phyloP scores from a whole-genome alignment of 2,113 vertebrate genomes.

The Phyllopteryx taeniolatus region DNA sequence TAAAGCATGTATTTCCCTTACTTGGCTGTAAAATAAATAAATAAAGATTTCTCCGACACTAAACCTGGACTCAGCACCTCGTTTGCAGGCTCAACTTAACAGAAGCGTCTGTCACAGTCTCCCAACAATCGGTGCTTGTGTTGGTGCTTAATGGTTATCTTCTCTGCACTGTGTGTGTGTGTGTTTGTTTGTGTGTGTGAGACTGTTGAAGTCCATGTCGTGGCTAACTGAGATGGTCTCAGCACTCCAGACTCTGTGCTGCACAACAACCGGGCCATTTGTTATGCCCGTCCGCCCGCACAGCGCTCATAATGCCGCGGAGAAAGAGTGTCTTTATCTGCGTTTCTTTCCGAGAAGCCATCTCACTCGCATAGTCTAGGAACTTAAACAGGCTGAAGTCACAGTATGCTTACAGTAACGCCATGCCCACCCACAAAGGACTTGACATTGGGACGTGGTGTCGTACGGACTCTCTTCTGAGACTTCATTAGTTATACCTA shows the following conservation, averaged over 20 bases:
- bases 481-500: background rate
- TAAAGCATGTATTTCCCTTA: no score
- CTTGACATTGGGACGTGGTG: conserved; percentile 20
- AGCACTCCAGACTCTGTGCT: conserved; percentile 30
- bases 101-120: conserved; percentile 29
- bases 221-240: conserved; percentile 43
- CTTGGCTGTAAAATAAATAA: background rate
- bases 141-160: conserved; percentile 12
- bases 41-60: background rate
- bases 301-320: conserved; percentile 52
- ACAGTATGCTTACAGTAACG: conserved; percentile 42
- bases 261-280: conserved; percentile 65
- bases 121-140: conserved; percentile 40
- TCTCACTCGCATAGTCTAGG: conserved; percentile 55
- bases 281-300: conserved; percentile 60
- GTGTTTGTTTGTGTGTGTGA: conserved; percentile 30
- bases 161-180: conserved; percentile 40
- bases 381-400: conserved; percentile 47
- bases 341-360: conserved; percentile 44
- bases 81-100: conserved; percentile 29
- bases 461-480: background rate
- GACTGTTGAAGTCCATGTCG: conserved; percentile 35
- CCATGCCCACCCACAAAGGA: conserved; percentile 24
- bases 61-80: conserved; percentile 16
- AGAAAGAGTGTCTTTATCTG: conserved; percentile 67